A percentile compares a stretch with the other conserved stretches of the same genome.
phyloP scores from a whole-genome alignment of 2,113 vertebrate species.

The Ibidorhyncha struthersii region DNA sequence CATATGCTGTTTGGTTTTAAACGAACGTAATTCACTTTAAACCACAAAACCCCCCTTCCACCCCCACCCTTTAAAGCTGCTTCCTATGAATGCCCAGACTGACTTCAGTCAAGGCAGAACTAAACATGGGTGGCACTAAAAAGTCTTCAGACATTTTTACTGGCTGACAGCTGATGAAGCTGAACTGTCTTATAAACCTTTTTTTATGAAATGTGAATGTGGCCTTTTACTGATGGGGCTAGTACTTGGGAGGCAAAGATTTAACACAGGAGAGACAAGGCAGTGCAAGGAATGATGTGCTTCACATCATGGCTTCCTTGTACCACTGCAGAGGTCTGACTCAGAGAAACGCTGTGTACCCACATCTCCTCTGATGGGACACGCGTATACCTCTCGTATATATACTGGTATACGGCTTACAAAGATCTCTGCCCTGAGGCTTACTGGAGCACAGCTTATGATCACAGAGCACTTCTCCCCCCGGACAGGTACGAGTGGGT shows the following conservation, averaged over 20 bases:
- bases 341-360: background rate
- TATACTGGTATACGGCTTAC: background rate
- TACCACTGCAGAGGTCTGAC: background rate
- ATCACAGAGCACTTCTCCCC: background rate
- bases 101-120: background rate
- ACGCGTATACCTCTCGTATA: background rate
- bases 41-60: background rate
- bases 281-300: background rate
- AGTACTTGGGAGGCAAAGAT: background rate
- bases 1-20: background rate
- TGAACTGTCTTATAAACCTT: background rate
- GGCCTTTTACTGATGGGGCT: background rate
- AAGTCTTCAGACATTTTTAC: background rate
- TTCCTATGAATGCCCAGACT: background rate
- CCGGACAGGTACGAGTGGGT: background rate
- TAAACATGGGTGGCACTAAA: background rate
- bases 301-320: background rate
- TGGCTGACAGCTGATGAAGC: background rate
- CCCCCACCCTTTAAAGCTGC: background rate
- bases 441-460: background rate
- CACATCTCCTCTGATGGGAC: background rate
- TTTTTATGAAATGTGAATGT: background rate
- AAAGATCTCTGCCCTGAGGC: background rate
- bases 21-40: background rate
- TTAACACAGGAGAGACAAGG: background rate